phyloP scores from a whole-genome alignment of 2,113 vertebrate species.

The Campylomormyrus numenius region DNA sequence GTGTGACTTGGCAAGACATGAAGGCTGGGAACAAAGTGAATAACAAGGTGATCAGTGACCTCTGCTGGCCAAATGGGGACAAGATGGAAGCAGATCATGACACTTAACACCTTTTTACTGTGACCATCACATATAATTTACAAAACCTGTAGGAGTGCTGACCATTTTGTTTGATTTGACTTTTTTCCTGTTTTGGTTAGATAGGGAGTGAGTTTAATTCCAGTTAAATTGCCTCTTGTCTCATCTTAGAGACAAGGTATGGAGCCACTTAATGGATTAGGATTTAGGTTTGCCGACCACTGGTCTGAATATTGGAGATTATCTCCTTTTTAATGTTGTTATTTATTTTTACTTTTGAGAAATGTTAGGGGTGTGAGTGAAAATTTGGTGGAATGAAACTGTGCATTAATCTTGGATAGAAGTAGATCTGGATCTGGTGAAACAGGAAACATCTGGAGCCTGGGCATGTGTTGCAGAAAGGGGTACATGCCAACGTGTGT shows the following conservation, averaged over 20 bases:
- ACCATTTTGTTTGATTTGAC: neutral
- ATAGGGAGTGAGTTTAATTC: neutral
- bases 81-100: neutral
- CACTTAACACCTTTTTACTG: neutral
- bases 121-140: neutral
- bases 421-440: no score
- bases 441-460: no score
- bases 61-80: neutral
- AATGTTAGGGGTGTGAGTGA: no score
- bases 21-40: neutral
- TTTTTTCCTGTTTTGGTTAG: neutral
- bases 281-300: neutral
- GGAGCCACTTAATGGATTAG: neutral
- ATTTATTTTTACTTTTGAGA: neutral
- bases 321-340: neutral
- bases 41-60: neutral
- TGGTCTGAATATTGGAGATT: neutral
- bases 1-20: neutral
- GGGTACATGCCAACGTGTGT: no score
- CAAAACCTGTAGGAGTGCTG: neutral
- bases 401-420: no score
- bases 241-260: neutral
- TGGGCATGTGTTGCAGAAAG: no score
- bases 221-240: neutral
- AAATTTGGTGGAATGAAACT: no score